These are phyloP conservation scores for Maccullochella peelii DNA, from an alignment of 2,113 vertebrate species.

Conservation along the genomic window DNA sequence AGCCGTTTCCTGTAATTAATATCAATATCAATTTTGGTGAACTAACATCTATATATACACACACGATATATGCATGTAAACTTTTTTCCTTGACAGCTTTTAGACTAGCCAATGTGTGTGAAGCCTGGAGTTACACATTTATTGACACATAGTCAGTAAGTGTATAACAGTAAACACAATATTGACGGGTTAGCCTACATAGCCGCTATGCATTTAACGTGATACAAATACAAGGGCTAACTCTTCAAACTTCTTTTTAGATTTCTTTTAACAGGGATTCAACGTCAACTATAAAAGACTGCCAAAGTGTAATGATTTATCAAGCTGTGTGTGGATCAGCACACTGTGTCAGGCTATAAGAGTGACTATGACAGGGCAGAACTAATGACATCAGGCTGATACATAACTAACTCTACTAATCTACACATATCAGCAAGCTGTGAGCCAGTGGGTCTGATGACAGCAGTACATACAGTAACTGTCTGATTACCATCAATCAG, in stretches of 20 bases:
- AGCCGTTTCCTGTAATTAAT: too few relatives aligned
- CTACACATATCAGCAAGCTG: slow-evolving; percentile 38
- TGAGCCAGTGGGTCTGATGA: slow-evolving; percentile 35
- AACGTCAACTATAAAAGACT: neutral
- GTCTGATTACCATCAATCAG: slow-evolving; percentile 53
- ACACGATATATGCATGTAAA: neutral
- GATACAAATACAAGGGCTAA: neutral
- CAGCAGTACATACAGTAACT: slow-evolving; percentile 27
- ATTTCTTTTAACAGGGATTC: neutral
- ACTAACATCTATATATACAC: too few relatives aligned
- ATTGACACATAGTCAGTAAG: too few relatives aligned
- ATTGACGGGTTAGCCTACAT: neutral
- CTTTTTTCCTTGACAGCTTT: neutral
- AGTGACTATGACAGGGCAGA: neutral
- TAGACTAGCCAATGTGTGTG: neutral
- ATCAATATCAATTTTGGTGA: too few relatives aligned
- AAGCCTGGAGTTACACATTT: neutral
- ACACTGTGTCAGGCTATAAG: neutral
- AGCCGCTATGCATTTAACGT: neutral
- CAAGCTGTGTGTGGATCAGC: neutral
- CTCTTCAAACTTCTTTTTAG: too few relatives aligned
- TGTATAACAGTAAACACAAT: neutral
- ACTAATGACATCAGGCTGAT: slow-evolving; percentile 50
- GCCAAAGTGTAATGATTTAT: slow-evolving; percentile 13
- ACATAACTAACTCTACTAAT: slow-evolving; percentile 25